phyloP scores from a whole-genome alignment of 2,888 invertebrate genomes.

The Octonoba sinensis region DNA sequence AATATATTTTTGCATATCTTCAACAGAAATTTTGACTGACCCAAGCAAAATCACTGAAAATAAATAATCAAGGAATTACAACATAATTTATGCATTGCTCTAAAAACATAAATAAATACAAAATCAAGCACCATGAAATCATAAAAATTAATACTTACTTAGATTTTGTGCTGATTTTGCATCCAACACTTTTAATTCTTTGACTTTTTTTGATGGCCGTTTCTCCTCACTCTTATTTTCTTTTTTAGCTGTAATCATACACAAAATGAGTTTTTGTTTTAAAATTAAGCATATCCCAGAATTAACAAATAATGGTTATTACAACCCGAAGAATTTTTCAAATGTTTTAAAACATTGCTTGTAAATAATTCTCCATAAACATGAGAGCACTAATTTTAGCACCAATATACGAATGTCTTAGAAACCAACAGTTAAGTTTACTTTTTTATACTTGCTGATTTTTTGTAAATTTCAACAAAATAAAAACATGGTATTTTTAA shows the following conservation, averaged over 20 bases:
- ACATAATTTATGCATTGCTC: background rate
- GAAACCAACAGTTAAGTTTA: too few species aligned
- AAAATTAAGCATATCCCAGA: too few species aligned
- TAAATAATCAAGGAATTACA: conserved; percentile 3
- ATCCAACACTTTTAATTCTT: conserved; percentile 92
- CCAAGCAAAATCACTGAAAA: conserved; percentile 73
- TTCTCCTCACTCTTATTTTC: conserved; percentile 65
- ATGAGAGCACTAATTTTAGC: too few species aligned
- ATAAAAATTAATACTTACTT: conserved; percentile 48
- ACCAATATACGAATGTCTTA: too few species aligned
- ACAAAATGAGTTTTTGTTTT: background rate
- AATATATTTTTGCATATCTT: conserved; percentile 79
- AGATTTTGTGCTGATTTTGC: conserved; percentile 94
- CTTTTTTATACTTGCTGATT: too few species aligned
- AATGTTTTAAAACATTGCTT: too few species aligned
- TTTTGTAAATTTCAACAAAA: too few species aligned
- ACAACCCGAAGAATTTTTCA: too few species aligned
- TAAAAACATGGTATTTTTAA: too few species aligned
- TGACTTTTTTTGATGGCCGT: conserved; percentile 81
- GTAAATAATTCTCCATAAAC: too few species aligned
- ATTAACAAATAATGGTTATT: too few species aligned
- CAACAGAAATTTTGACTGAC: conserved; percentile 73
- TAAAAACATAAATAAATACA: background rate
- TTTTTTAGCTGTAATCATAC: conserved; percentile 39
- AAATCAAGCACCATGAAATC: conserved; percentile 7